Base-by-base conservation (phyloP, 2,797 vertebrate genomes). In the Onychomys arenicola region DNA sequence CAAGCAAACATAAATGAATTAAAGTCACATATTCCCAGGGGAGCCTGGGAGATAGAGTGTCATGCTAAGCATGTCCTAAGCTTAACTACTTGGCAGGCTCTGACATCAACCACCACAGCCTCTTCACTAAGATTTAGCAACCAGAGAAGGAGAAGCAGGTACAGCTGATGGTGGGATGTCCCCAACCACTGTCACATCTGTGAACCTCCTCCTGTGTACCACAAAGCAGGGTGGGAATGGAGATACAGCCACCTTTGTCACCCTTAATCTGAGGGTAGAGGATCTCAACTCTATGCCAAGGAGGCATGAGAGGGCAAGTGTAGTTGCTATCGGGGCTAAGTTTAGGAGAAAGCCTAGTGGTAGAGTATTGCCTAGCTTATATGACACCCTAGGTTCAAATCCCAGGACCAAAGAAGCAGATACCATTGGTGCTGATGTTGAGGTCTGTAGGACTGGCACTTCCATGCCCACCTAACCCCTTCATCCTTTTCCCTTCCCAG, bases 241-340 rank as follows among this genome's bases (percentile, higher is more conserved):
- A 19, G 37, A 40, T 11, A 49, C 34, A 23, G 1, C n/a, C 3
- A 2, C 13, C 13, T 49, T 34, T 43, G 12, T 29, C 4, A 1
- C 13, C 25, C 52, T 65, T 55, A 32, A 43, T 40, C 43, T 8
- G 17, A 71, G 6, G 32, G 13, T 5, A 9, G 16, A 2, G 0
- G 27, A 6, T 27, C 91, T 29, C 78, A 46, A 5, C 2, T 13
- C 17, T 0, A 1, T 0, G 0, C 49, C 69, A 4, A 0, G 59
- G 37, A 69, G 9, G 1, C 0, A 0, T 5, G 3, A 0, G 7
- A 3, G 0, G 32, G 16, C 52, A 63, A 19, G 6, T 6, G 19
- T 21, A 5, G 19, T 25, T 0, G 0, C 25, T 9, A n/a, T 19
- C 6, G 34, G 34, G 5, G 10, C 61, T 67, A 34, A 23, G 40